phyloP scores from a whole-genome alignment of 2,113 vertebrate genomes.

The Gallinago undulata region DNA sequence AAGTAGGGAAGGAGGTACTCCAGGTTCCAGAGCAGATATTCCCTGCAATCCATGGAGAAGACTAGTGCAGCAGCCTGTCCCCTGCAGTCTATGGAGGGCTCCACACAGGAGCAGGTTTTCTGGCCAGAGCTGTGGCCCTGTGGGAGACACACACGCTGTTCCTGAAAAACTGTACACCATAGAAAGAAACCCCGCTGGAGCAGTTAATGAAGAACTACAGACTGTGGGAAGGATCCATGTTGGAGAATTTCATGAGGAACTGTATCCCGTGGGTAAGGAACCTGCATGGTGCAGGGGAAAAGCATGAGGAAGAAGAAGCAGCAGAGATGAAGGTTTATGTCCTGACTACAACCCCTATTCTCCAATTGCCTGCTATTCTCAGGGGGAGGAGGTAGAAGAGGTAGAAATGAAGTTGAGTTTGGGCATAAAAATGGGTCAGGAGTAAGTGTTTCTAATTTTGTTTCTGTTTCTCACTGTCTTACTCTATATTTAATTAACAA shows the following conservation, averaged over 20 bases:
- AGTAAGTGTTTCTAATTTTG: neutral
- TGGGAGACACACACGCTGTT: neutral
- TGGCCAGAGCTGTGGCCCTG: neutral
- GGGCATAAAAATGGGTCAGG: neutral
- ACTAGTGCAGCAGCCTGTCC: neutral
- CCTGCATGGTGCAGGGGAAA: neutral
- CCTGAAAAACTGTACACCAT: neutral
- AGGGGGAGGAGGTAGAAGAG: neutral
- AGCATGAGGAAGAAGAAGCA: neutral
- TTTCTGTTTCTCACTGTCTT: neutral
- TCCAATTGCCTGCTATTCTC: accelerated
- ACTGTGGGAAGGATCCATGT: accelerated
- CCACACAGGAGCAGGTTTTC: neutral
- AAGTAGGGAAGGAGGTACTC: neutral
- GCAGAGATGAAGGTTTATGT: neutral
- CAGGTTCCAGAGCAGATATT: neutral
- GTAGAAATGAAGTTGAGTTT: neutral
- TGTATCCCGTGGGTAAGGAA: neutral
- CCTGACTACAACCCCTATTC: neutral
- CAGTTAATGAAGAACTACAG: neutral
- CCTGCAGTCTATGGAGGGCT: neutral
- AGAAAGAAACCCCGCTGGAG: neutral
- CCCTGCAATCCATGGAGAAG: neutral
- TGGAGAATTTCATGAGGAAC: neutral
- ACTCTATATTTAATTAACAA: neutral